Evolutionary conservation across 2,797 vertebrate species (phyloP).

Genomic region (Sebastes dallii): DNA sequence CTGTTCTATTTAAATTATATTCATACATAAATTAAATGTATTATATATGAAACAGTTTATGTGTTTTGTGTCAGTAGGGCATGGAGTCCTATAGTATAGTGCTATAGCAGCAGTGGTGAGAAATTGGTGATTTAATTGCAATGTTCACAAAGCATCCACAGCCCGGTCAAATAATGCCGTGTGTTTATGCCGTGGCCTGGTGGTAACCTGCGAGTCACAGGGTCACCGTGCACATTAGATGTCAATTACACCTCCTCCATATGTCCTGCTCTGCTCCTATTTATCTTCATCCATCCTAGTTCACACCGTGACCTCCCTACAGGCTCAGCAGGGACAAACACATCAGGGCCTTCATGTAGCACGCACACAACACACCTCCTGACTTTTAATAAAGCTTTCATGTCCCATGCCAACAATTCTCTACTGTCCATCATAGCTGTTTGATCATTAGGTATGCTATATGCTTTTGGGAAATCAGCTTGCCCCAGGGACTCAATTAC

Average conservation of each 20-base stretch:
- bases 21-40: neutral
- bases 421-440: slow-evolving; percentile 51
- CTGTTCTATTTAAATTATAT: neutral
- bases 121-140: slow-evolving; percentile 21
- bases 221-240: slow-evolving; percentile 79
- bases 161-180: neutral
- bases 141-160: slow-evolving; percentile 8
- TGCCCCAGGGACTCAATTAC: slow-evolving; percentile 66
- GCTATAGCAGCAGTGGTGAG: neutral
- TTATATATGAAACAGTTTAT: neutral
- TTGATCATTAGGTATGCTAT: slow-evolving; percentile 38
- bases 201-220: slow-evolving; percentile 73
- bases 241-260: slow-evolving; percentile 83
- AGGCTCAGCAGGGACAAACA: slow-evolving; percentile 67
- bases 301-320: slow-evolving; percentile 77
- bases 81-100: neutral
- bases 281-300: slow-evolving; percentile 83
- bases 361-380: slow-evolving; percentile 36
- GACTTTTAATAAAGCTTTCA: slow-evolving; percentile 66
- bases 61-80: neutral
- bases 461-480: slow-evolving; percentile 57
- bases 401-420: slow-evolving; percentile 63
- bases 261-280: slow-evolving; percentile 71
- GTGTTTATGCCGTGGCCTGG: slow-evolving; percentile 43
- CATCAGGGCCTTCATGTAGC: slow-evolving; percentile 39